Percentiles rank a stretch among this genome's conserved stretches.
Evolutionary conservation across 2,888 invertebrate genomes (phyloP).

Genomic region (Parasteatoda lunata): DNA sequence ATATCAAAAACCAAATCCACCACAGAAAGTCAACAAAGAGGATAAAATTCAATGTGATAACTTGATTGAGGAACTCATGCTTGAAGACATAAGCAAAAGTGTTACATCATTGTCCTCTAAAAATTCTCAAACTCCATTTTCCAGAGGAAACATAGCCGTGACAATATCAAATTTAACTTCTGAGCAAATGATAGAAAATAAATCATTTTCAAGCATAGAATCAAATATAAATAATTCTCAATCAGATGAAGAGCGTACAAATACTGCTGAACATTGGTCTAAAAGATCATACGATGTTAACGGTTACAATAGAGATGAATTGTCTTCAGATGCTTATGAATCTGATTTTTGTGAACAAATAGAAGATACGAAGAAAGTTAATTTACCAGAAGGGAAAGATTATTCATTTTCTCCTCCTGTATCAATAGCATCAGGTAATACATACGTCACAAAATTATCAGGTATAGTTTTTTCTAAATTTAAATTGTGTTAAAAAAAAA

Average conservation of each 20-base stretch:
- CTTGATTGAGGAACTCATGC: slow-evolving; percentile 68
- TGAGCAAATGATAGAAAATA: background rate
- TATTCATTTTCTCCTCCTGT: slow-evolving; percentile 19
- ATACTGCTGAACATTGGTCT: slow-evolving; percentile 21
- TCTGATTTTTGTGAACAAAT: slow-evolving; percentile 29
- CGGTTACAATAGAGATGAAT: slow-evolving; percentile 10
- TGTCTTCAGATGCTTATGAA: slow-evolving; percentile 16
- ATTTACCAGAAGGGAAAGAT: slow-evolving; percentile 16
- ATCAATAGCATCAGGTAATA: slow-evolving; percentile 42
- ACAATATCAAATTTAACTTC: slow-evolving; percentile 40
- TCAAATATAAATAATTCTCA: slow-evolving; percentile 4
- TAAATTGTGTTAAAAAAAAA: background rate
- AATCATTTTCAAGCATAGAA: background rate
- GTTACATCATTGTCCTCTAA: slow-evolving; percentile 1
- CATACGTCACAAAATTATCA: background rate
- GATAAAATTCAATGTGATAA: slow-evolving; percentile 69
- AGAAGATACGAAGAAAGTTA: slow-evolving; percentile 42
- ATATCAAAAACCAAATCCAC: slow-evolving; percentile 7
- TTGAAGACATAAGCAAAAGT: slow-evolving; percentile 53
- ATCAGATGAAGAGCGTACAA: slow-evolving; percentile 3
- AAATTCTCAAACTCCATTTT: background rate
- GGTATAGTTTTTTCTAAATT: background rate
- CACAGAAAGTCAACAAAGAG: slow-evolving; percentile 35
- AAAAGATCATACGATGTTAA: background rate
- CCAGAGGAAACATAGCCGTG: slow-evolving; percentile 31